A percentile compares a stretch with the other conserved stretches of the same genome.
These are phyloP conservation scores for Tenebrosternarchus preto DNA, from an alignment of 2,113 vertebrate genomes.

Conservation along the genomic window DNA sequence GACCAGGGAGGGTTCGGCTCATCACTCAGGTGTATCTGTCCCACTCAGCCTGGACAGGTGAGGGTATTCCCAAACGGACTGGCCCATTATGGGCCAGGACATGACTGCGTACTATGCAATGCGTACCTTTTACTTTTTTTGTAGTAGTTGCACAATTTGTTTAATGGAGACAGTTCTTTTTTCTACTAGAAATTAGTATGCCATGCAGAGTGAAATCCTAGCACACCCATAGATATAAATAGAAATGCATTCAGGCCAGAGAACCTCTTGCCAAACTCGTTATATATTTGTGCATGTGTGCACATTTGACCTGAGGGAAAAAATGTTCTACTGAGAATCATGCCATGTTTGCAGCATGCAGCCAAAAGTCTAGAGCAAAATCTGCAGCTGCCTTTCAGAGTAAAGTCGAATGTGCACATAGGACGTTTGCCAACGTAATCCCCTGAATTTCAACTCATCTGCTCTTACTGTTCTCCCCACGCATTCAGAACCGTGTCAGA, in stretches of 20 bases:
- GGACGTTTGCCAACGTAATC: background rate
- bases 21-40: conserved; percentile 98
- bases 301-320: background rate
- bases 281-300: conserved; percentile 4
- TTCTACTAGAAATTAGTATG: background rate
- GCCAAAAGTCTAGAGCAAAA: background rate
- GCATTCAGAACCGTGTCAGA: conserved; percentile 88
- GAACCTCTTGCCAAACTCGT: conserved; percentile 22
- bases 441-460: background rate
- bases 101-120: background rate
- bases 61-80: background rate
- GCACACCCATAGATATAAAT: conserved; percentile 50
- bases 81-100: background rate
- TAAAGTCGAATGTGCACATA: no score
- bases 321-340: background rate
- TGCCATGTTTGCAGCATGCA: background rate
- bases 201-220: conserved; percentile 25
- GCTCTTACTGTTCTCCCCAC: background rate
- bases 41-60: conserved; percentile 95
- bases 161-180: background rate
- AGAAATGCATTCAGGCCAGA: conserved; percentile 33
- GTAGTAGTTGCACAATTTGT: background rate
- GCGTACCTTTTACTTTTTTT: background rate
- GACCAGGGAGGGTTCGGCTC: conserved; percentile 87
- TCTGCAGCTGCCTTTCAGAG: background rate